These are phyloP conservation scores for Exephanes ischioxanthus DNA, from an alignment of 2,888 invertebrate genomes.

Conservation along the genomic window DNA sequence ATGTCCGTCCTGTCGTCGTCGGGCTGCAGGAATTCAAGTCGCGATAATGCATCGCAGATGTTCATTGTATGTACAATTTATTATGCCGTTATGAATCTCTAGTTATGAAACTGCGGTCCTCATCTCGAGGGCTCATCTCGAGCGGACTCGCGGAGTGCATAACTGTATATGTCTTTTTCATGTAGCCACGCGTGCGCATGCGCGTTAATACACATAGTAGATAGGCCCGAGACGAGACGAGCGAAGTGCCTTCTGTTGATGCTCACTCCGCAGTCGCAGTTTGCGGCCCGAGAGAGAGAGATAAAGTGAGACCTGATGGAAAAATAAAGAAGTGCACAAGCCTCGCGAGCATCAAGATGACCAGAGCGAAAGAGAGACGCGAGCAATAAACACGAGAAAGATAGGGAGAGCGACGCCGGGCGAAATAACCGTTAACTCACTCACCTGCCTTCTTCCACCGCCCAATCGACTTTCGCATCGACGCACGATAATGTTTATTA, in stretches of 20 bases:
- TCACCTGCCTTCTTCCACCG: constrained; percentile 15
- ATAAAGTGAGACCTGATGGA: background rate
- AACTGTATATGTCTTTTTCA: constrained; percentile 79
- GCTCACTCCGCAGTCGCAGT: constrained; percentile 40
- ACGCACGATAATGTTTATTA: constrained; percentile 26
- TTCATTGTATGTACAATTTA: constrained; percentile 73
- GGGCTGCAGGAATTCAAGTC: background rate
- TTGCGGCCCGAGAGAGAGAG: constrained; percentile 40
- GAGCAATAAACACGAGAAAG: constrained; percentile 48
- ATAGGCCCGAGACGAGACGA: constrained; percentile 37
- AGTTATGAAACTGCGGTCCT: constrained; percentile 80
- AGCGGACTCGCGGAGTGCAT: constrained; percentile 72
- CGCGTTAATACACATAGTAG: constrained; percentile 56
- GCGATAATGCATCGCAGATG: constrained; percentile 61
- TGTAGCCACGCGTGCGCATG: constrained; percentile 67
- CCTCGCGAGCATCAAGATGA: constrained; percentile 58
- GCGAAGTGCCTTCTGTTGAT: constrained; percentile 31
- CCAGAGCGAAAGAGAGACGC: constrained; percentile 33
- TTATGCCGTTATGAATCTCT: constrained; percentile 83
- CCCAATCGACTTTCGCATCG: constrained; percentile 35
- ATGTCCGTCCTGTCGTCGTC: background rate
- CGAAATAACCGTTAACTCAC: constrained; percentile 57
- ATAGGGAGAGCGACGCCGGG: constrained; percentile 34
- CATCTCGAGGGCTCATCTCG: constrained; percentile 72
- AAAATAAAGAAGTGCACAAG: constrained; percentile 55